These are phyloP conservation scores for Heliconius nattereri DNA, from an alignment of 1,140 invertebrate genomes.

Conservation along the genomic window DNA sequence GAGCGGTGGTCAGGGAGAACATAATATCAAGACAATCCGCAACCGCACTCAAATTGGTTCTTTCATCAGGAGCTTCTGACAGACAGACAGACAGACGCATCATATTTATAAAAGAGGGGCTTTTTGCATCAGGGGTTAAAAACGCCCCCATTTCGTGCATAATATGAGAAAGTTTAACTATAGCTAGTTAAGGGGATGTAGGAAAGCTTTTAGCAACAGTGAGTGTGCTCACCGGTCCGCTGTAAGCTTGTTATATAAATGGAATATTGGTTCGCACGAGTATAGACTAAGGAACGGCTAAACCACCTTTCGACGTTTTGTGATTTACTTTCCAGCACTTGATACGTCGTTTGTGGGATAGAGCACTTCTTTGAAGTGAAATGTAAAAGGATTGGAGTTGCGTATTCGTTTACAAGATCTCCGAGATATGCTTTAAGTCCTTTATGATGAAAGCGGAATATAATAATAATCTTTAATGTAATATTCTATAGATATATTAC, in stretches of 20 bases:
- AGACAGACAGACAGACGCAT: too few species aligned
- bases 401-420: constrained; percentile 11
- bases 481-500: neutral
- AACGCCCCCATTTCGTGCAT: too few species aligned
- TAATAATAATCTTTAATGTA: neutral
- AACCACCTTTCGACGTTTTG: constrained; percentile 32
- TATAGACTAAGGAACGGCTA: constrained; percentile 27
- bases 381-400: constrained; percentile 12
- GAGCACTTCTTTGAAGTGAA: constrained; percentile 12
- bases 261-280: constrained; percentile 39
- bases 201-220: constrained; percentile 56
- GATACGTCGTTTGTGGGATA: constrained; percentile 14
- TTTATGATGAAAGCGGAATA: constrained; percentile 1
- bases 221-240: constrained; percentile 41
- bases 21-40: too few species aligned
- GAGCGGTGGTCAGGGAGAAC: too few species aligned
- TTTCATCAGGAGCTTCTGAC: too few species aligned
- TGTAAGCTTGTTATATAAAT: constrained; percentile 49
- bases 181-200: constrained; percentile 49
- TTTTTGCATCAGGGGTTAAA: too few species aligned
- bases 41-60: too few species aligned
- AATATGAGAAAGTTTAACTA: constrained; percentile 38
- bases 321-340: constrained; percentile 25
- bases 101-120: too few species aligned
- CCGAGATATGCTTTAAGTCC: neutral